These are phyloP conservation scores for Cyphomyrus discorhynchus DNA, from an alignment of 2,113 vertebrate species.

Conservation along the genomic window DNA sequence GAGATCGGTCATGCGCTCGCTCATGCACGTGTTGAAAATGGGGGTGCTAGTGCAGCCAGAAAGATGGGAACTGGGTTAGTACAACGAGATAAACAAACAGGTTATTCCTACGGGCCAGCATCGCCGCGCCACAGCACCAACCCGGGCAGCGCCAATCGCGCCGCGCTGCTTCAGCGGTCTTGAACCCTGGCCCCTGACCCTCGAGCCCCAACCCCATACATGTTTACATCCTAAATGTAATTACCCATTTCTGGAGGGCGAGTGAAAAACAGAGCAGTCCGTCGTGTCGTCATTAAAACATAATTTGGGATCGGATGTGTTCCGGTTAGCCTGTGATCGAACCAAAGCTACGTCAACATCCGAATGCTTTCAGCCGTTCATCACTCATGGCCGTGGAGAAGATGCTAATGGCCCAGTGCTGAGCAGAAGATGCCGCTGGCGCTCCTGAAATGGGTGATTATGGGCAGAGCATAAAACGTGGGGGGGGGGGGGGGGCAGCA, in stretches of 20 bases:
- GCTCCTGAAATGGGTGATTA: background rate
- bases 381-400: background rate
- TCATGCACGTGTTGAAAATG: constrained; percentile 99
- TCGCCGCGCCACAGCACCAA: constrained; percentile 15
- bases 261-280: background rate
- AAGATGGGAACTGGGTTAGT: constrained; percentile 88
- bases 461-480: background rate
- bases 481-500: background rate
- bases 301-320: background rate
- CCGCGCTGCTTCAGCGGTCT: background rate
- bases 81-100: constrained; percentile 67
- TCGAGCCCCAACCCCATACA: background rate
- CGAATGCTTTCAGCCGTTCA: background rate
- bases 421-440: background rate
- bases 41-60: constrained; percentile 94
- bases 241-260: background rate
- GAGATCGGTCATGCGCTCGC: constrained; percentile 94
- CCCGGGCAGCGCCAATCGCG: background rate
- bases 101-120: constrained; percentile 10
- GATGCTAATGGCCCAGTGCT: background rate
- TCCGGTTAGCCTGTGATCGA: background rate
- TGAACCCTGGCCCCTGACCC: background rate
- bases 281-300: background rate
- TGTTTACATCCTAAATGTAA: background rate
- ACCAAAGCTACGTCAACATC: background rate